Evolutionary conservation across 2,113 vertebrate genomes (phyloP).

Genomic region (Pyrgilauda ruficollis): DNA sequence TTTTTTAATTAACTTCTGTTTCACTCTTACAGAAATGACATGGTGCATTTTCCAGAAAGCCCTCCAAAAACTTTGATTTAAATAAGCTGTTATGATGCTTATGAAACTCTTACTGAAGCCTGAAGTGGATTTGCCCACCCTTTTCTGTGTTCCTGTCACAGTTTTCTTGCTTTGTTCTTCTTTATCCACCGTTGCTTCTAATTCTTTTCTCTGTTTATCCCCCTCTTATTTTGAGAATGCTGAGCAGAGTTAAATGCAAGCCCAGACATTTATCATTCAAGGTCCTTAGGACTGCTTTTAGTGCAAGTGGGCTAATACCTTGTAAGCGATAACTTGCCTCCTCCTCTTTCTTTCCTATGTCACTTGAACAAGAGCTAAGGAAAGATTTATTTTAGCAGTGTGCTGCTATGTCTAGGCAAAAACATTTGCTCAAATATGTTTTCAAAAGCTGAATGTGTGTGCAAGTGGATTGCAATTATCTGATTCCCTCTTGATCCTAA

Average conservation of each 20-base stretch:
- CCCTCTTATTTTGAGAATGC: not conserved
- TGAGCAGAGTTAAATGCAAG: not conserved
- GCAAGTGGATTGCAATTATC: not conserved
- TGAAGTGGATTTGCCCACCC: not conserved
- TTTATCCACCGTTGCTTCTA: not conserved
- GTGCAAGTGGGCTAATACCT: not conserved
- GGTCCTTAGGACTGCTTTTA: not conserved
- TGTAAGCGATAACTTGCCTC: not conserved
- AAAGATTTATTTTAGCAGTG: not conserved
- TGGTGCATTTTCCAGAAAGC: not conserved
- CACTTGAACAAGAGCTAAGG: not conserved
- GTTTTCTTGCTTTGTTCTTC: not conserved
- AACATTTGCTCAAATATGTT: not conserved
- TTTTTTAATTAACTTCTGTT: not conserved
- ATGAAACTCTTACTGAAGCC: not conserved
- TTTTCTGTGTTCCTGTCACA: not conserved
- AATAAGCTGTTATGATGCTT: not conserved
- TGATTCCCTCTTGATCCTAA: slow-evolving; percentile 6
- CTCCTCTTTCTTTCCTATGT: not conserved
- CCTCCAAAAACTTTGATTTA: not conserved
- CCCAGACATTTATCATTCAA: not conserved
- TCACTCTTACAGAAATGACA: not conserved
- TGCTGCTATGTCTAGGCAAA: not conserved
- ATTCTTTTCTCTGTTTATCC: not conserved
- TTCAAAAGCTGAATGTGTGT: not conserved